Percentiles rank a stretch among this genome's conserved stretches.
Conservation (phyloP, 1,140 invertebrate species). For the Plectus sambesii region DNA sequence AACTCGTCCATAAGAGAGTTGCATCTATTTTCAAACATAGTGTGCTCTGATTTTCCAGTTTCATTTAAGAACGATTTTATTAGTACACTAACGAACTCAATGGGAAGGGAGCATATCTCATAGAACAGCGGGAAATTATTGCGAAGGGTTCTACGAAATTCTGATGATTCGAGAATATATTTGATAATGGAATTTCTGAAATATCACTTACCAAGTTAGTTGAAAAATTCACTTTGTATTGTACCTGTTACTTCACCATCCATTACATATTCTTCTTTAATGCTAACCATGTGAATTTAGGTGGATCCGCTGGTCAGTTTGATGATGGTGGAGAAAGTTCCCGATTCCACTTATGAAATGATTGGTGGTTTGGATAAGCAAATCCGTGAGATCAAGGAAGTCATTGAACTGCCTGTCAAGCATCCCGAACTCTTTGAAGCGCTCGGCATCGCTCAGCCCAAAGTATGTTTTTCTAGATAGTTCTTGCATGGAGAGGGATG, state of each 20-base stretch:
- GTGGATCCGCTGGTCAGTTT: slow-evolving; percentile 98
- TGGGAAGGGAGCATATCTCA: too few species aligned
- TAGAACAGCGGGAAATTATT: too few species aligned
- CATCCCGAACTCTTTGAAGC: slow-evolving; percentile 99
- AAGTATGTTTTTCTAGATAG: too few species aligned
- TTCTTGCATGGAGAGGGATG: too few species aligned
- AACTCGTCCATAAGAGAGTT: background rate
- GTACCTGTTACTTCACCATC: background rate
- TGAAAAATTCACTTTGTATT: slow-evolving; percentile 10
- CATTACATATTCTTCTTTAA: slow-evolving; percentile 1
- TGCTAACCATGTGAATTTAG: slow-evolving; percentile 47
- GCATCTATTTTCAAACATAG: too few species aligned
- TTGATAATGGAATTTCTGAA: slow-evolving; percentile 7
- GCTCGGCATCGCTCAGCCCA: slow-evolving; percentile 96
- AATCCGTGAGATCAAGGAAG: slow-evolving; percentile 99
- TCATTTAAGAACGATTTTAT: too few species aligned
- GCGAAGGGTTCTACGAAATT: too few species aligned
- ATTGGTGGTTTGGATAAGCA: slow-evolving; percentile 98
- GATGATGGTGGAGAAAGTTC: slow-evolving; percentile 99
- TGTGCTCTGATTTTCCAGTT: too few species aligned
- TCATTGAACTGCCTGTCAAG: slow-evolving; percentile 97
- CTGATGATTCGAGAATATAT: slow-evolving; percentile 22
- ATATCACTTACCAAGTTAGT: slow-evolving; percentile 3
- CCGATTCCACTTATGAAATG: slow-evolving; percentile 99
- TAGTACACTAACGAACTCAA: too few species aligned